Evolutionary conservation across 2,797 vertebrate genomes (phyloP), one percentile per base, ranked within the genome.

Genomic region (Bradypodion pumilum): DNA sequence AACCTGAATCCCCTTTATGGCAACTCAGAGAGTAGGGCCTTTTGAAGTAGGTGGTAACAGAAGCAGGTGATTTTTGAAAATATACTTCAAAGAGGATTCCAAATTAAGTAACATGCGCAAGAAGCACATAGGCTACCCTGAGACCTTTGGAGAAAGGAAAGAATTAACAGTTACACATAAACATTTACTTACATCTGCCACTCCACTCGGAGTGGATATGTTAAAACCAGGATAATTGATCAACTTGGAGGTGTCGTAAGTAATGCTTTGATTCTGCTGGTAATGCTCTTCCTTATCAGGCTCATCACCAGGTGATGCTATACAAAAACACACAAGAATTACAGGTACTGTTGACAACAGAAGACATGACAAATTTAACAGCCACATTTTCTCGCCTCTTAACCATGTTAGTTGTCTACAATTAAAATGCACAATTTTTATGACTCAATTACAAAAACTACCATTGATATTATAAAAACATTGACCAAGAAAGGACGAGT

Each of bases 141-240:
- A 46, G 70, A 25, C 8, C 52, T 6, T 37, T n/a, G 63, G 79
- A 88, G 82, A 78, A 60, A 6, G 86, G 46, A 19, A 25, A 2
- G 15, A 78, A 68, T 23, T 23, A 72, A 75, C 8, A 79, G 37
- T 5, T 63, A 0, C 15, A 56, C 15, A 19, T 56, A n/a, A 40
- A 80, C 32, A 66, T 52, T 23, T 73, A 96, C 98, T 97, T 94
- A 99, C 99, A 92, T 99, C 99, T 93, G 96, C 96, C 86, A 98
- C 95, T 82, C 94, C 96, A 86, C 95, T 93, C 85, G 98, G 95
- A 83, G 95, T 91, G 70, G 96, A 94, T 35, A 97, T 96, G 91
- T 99, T 99, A 94, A 99, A 99, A 65, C 99, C 99, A 69, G 98
- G 98, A 87, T 98, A 99, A 94, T 97, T 98, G 72, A 99, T 94